A percentile compares a stretch with the other conserved stretches of the same genome.
Evolutionary conservation across 2,888 invertebrate genomes (phyloP).

Genomic region (Malachius bipustulatus): DNA sequence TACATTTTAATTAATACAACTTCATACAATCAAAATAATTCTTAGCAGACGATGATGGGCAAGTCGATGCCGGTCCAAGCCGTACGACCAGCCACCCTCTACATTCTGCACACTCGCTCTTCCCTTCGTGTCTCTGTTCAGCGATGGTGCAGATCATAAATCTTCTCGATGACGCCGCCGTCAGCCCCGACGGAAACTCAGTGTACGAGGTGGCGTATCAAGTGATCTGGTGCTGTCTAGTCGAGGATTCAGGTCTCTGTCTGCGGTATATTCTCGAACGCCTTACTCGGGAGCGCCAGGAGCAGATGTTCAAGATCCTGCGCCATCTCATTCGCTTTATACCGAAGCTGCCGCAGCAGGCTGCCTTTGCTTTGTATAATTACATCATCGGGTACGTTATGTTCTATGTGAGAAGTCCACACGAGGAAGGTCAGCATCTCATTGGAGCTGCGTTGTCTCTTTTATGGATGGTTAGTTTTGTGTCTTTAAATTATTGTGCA

Average conservation of each 20-base stretch:
- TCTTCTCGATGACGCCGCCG: constrained; percentile 90
- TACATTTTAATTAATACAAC: no score
- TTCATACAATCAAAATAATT: no score
- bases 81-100: constrained; percentile 68
- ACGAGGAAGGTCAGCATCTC: constrained; percentile 88
- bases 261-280: constrained; percentile 91
- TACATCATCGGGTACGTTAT: constrained; percentile 98
- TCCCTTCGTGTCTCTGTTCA: constrained; percentile 93
- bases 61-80: constrained; percentile 50
- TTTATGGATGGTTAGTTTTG: constrained; percentile 75
- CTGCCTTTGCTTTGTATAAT: constrained; percentile 96
- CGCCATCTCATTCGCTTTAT: constrained; percentile 88
- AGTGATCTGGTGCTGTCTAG: constrained; percentile 95
- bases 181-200: constrained; percentile 85
- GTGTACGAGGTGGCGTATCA: constrained; percentile 96
- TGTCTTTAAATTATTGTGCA: no score
- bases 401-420: constrained; percentile 96
- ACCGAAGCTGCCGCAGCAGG: constrained; percentile 88
- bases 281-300: constrained; percentile 84
- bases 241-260: constrained; percentile 95
- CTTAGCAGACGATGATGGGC: constrained; percentile 43
- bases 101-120: constrained; percentile 86
- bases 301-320: constrained; percentile 85
- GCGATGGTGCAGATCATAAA: constrained; percentile 92
- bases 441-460: constrained; percentile 92